phyloP scores from a whole-genome alignment of 92 coral and sea anemone species.

The Nematostella vectensis region DNA sequence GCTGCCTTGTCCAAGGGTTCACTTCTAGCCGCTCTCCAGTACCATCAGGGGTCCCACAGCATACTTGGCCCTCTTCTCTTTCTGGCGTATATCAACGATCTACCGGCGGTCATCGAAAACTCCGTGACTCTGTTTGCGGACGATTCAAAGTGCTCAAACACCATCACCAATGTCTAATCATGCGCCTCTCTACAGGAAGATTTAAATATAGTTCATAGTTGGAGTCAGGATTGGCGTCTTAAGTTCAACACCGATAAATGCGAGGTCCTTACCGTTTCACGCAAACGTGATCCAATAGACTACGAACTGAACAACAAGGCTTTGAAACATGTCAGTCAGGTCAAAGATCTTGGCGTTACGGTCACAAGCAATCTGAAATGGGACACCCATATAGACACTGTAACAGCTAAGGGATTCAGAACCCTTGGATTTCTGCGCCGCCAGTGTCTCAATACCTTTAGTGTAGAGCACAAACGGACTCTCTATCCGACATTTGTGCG shows the following conservation, averaged over 20 bases:
- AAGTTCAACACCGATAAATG: constrained; percentile 11
- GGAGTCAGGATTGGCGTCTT: constrained; percentile 15
- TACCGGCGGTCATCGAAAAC: not conserved
- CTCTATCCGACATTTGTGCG: constrained; percentile 4
- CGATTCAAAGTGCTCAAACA: not conserved
- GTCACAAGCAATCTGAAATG: constrained; percentile 3
- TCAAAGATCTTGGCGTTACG: constrained; percentile 9
- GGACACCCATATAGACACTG: constrained; percentile 6
- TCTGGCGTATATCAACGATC: not conserved
- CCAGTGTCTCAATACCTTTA: constrained; percentile 1
- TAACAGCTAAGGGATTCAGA: constrained; percentile 1
- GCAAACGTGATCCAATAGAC: constrained; percentile 6
- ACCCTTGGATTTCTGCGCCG: constrained; percentile 2
- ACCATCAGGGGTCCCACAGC: constrained; percentile 8
- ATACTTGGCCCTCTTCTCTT: constrained; percentile 4
- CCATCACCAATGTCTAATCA: not conserved
- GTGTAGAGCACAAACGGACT: not conserved
- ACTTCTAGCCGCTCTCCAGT: constrained; percentile 4
- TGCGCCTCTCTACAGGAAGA: not conserved
- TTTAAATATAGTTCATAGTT: not conserved
- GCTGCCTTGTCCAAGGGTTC: not conserved
- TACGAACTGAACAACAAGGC: not conserved
- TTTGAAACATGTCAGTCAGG: not conserved
- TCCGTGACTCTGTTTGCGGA: not conserved
- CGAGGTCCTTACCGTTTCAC: constrained; percentile 27